Percentiles rank a stretch among this genome's conserved stretches.
These are phyloP conservation scores for Melitaea athalia DNA, from an alignment of 2,888 invertebrate species.

Conservation along the genomic window DNA sequence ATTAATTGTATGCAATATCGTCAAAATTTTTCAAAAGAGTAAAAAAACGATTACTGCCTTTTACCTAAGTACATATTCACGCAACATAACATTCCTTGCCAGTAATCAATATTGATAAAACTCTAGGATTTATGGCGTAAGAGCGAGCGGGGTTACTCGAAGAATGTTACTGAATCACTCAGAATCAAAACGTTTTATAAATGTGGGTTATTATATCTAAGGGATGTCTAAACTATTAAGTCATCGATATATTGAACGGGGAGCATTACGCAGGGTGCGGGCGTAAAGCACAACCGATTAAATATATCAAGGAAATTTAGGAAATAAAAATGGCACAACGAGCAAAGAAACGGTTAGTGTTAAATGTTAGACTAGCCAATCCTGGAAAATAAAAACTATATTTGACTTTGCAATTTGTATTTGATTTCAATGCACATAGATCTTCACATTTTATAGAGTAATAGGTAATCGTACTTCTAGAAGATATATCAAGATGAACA, in stretches of 20 bases:
- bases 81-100: background rate
- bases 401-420: background rate
- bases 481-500: too few species aligned
- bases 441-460: too few species aligned
- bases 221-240: slow-evolving; percentile 44
- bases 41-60: too few species aligned
- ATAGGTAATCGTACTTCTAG: too few species aligned
- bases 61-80: background rate
- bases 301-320: slow-evolving; percentile 51
- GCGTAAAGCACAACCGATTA: slow-evolving; percentile 55
- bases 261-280: slow-evolving; percentile 68
- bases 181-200: slow-evolving; percentile 10
- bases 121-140: background rate
- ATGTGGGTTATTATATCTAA: slow-evolving; percentile 37
- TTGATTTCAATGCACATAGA: too few species aligned
- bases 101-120: slow-evolving; percentile 4
- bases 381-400: slow-evolving; percentile 59
- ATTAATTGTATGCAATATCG: too few species aligned
- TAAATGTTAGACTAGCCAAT: slow-evolving; percentile 76
- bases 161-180: background rate
- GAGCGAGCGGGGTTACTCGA: background rate
- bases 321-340: slow-evolving; percentile 78
- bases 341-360: slow-evolving; percentile 63
- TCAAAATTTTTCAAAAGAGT: too few species aligned
- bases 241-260: slow-evolving; percentile 57